Evolutionary conservation across 2,797 vertebrate genomes (phyloP).

Genomic region (Acrossocheilus fasciatus): DNA sequence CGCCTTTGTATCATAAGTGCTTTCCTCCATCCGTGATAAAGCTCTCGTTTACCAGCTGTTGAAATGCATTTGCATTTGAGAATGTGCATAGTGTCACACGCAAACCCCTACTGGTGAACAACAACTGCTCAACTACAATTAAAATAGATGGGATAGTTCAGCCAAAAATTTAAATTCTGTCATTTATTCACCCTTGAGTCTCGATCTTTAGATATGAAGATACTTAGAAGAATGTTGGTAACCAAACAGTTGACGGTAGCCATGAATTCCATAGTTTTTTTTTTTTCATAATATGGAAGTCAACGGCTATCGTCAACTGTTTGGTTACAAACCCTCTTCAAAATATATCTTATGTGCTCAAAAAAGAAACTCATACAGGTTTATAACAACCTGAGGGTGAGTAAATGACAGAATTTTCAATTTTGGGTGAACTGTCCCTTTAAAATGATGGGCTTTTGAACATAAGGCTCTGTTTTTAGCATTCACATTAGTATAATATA

Average conservation of each 20-base stretch:
- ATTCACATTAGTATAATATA: constrained; percentile 15
- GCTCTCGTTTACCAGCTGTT: constrained; percentile 63
- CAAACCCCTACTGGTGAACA: constrained; percentile 18
- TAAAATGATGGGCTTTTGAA: neutral
- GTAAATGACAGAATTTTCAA: neutral
- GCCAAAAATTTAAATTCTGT: neutral
- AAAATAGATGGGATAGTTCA: neutral
- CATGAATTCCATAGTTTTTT: neutral
- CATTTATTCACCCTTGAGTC: neutral
- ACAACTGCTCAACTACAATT: neutral
- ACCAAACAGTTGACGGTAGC: neutral
- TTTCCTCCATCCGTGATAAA: constrained; percentile 49
- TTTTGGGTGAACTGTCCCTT: neutral
- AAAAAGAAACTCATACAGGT: neutral
- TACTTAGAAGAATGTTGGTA: neutral
- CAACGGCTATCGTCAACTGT: neutral
- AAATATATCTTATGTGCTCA: neutral
- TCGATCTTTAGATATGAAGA: neutral
- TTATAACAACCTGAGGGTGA: neutral
- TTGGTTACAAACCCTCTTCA: neutral
- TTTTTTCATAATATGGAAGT: neutral
- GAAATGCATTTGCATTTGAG: constrained; percentile 50
- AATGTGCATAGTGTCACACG: neutral
- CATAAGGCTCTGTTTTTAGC: constrained; percentile 6
- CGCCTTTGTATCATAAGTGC: constrained; percentile 60